Percentiles rank a stretch among this genome's conserved stretches.
Evolutionary conservation across 2,113 vertebrate genomes (phyloP).

Genomic region (Sylvietta virens): DNA sequence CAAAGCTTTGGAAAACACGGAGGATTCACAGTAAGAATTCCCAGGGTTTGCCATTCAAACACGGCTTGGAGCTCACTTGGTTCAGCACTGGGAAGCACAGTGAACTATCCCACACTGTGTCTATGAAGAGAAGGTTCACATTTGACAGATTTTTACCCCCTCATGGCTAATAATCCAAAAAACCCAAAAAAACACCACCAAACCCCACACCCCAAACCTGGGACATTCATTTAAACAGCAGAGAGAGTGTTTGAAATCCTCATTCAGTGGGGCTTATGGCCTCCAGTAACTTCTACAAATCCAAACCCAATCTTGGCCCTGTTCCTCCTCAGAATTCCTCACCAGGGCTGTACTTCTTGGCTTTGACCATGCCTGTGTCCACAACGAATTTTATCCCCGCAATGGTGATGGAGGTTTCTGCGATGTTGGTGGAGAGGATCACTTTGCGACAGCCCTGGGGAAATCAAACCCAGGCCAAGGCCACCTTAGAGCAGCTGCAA

Average conservation of each 20-base stretch:
- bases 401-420: slow-evolving; percentile 96
- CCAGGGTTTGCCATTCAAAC: neutral
- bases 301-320: neutral
- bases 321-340: neutral
- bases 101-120: rapidly evolving
- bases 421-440: slow-evolving; percentile 95
- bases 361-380: slow-evolving; percentile 98
- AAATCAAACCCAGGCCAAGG: neutral
- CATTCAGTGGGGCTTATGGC: neutral
- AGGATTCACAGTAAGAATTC: neutral
- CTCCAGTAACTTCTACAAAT: neutral
- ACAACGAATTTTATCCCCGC: slow-evolving; percentile 92
- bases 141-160: neutral
- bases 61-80: neutral
- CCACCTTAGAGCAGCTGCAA: neutral
- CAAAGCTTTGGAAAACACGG: neutral
- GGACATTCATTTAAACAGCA: neutral
- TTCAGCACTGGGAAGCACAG: neutral
- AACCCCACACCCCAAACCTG: neutral
- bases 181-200: neutral
- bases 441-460: slow-evolving; percentile 90
- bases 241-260: neutral
- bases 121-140: neutral
- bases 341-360: slow-evolving; percentile 95
- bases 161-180: neutral